Percentiles rank a stretch among this genome's conserved stretches.
Evolutionary conservation across 2,888 invertebrate species (phyloP).

Genomic region (Anoplius nigerrimus): DNA sequence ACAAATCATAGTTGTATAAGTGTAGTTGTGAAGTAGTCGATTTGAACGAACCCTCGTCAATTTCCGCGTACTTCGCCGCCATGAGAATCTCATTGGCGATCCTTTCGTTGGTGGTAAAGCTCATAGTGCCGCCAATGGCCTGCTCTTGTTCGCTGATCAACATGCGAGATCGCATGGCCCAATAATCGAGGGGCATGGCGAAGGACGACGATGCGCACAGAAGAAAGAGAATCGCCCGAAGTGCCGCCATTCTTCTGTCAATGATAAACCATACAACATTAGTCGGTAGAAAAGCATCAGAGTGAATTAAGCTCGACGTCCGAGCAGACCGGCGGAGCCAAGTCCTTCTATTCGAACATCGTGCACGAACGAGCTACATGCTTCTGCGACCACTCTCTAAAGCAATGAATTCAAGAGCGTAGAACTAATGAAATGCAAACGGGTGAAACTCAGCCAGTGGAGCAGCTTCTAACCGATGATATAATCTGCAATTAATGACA

Average conservation of each 20-base stretch:
- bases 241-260: background rate
- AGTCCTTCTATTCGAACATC: too few species aligned
- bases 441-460: too few species aligned
- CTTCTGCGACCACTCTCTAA: too few species aligned
- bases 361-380: too few species aligned
- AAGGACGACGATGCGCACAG: background rate
- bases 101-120: slow-evolving; percentile 76
- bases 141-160: slow-evolving; percentile 75
- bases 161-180: slow-evolving; percentile 73
- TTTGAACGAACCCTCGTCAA: slow-evolving; percentile 75
- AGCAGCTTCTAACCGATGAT: too few species aligned
- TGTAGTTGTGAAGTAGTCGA: background rate
- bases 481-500: too few species aligned
- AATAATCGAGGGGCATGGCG: slow-evolving; percentile 45
- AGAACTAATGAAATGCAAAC: too few species aligned
- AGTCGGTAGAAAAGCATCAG: background rate
- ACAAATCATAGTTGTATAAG: too few species aligned
- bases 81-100: slow-evolving; percentile 79
- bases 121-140: slow-evolving; percentile 77
- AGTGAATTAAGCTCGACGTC: background rate
- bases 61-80: slow-evolving; percentile 78
- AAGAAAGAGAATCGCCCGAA: background rate
- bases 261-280: background rate
- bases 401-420: too few species aligned
- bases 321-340: too few species aligned